A percentile compares a stretch with the other conserved stretches of the same genome.
Evolutionary conservation across 2,888 invertebrate species (phyloP).

Genomic region (Cantharis rufa): DNA sequence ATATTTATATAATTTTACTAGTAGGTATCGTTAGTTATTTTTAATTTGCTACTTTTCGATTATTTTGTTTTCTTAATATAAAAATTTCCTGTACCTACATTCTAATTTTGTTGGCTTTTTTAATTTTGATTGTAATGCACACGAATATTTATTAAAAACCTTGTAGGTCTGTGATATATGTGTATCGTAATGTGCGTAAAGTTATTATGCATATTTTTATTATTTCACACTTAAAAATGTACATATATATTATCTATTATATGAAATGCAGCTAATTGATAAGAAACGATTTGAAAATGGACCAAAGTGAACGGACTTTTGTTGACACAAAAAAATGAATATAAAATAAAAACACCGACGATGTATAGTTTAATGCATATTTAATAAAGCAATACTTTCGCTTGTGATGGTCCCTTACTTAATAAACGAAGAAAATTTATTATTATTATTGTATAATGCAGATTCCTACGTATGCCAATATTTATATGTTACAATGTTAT

Average conservation of each 20-base stretch:
- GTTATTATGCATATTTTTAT: constrained; percentile 41
- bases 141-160: constrained; percentile 31
- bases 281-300: constrained; percentile 48
- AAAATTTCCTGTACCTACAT: constrained; percentile 26
- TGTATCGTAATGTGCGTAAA: constrained; percentile 50
- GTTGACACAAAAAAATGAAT: constrained; percentile 4
- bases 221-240: constrained; percentile 37
- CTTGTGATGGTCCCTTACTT: constrained; percentile 52
- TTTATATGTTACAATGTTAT: constrained; percentile 28
- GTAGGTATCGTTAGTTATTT: constrained; percentile 20
- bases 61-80: not conserved
- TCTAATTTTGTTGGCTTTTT: constrained; percentile 22
- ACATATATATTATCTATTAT: constrained; percentile 22
- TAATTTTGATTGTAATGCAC: constrained; percentile 21
- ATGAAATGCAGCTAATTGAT: constrained; percentile 48
- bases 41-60: constrained; percentile 12
- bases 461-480: constrained; percentile 31
- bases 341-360: constrained; percentile 15
- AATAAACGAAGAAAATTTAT: constrained; percentile 40
- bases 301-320: constrained; percentile 53
- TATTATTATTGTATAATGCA: constrained; percentile 27
- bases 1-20: constrained; percentile 18
- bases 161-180: constrained; percentile 59
- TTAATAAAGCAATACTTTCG: constrained; percentile 54
- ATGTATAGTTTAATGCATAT: constrained; percentile 45